Base-by-base conservation (phyloP, 1,140 invertebrate genomes). In the Drosophila persimilis region DNA sequence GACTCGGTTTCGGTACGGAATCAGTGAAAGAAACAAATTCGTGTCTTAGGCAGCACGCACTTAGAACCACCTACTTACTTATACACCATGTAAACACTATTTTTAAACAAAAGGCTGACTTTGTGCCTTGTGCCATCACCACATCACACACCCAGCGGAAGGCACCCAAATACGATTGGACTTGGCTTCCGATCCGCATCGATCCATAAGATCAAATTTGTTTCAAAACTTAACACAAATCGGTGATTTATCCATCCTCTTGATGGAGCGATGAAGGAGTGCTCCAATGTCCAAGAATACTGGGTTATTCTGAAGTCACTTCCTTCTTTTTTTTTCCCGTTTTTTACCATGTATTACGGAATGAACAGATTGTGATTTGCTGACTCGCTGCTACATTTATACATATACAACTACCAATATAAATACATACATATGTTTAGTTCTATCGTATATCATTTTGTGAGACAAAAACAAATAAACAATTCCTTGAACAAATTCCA, bases 341-440 rank as follows among this genome's bases (percentile, higher is more conserved):
- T 17, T 60, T 59, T 29, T 57, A 52, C 44, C 29, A 74, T 53
- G 63, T 78, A 71, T 84, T 75, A 75, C 57, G 44, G 47, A 63
- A 57, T 35, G 55, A 73, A 70, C 53, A 53, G 45, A 86, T 80
- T 85, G 80, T 86, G 80, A 86, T 85, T 85, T 73, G 73, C 73
- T 86, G 80, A 86, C 86, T 85, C 70, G 73, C 73, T 63, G 63
- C 46, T 67, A 60, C 35, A 75, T 83, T 75, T 51, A 65, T 69
- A 61, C 51, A 56, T 41, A 56, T 47, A 61, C 63, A 76, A 43
- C 66, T 55, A 76, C 45, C 57, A 57, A 64, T 48, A 64, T 74
- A 70, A 64, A 74, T 58, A 72, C 77, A 84, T 84, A 84, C 80
- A 80, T 80, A 85, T 85, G 77, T 86, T 80, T 62, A 85, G 78